Evolutionary conservation across 1,140 invertebrate genomes (phyloP).

Genomic region (Drosophila nigrodunni): DNA sequence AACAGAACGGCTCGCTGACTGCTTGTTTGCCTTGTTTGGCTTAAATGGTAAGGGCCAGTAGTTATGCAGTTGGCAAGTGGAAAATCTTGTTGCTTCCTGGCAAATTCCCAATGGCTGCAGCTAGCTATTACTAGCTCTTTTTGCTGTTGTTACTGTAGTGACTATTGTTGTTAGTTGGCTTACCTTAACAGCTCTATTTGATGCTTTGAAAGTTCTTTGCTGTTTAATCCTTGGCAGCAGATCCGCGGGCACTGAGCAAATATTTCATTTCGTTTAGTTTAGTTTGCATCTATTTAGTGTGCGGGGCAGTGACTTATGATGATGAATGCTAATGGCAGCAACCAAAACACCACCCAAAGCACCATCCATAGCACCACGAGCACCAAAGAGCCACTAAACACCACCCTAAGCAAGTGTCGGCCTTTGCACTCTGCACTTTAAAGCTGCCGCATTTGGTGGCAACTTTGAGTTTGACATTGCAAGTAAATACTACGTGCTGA

Average conservation of each 20-base stretch:
- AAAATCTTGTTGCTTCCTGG: slow-evolving; percentile 65
- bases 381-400: neutral
- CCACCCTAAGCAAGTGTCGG: slow-evolving; percentile 5
- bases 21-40: neutral
- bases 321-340: slow-evolving; percentile 78
- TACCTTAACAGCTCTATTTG: slow-evolving; percentile 61
- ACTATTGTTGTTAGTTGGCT: slow-evolving; percentile 20
- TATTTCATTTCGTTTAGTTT: slow-evolving; percentile 73
- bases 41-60: slow-evolving; percentile 8
- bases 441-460: slow-evolving; percentile 32
- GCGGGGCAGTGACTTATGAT: slow-evolving; percentile 82
- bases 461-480: slow-evolving; percentile 5
- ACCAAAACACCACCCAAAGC: neutral
- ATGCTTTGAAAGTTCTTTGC: slow-evolving; percentile 44
- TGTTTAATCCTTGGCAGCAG: slow-evolving; percentile 61
- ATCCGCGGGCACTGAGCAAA: slow-evolving; percentile 52
- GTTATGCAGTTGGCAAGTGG: slow-evolving; percentile 53
- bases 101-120: slow-evolving; percentile 43
- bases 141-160: neutral
- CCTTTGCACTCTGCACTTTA: slow-evolving; percentile 61
- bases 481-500: slow-evolving; percentile 60
- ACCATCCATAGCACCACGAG: neutral
- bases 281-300: slow-evolving; percentile 41
- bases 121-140: neutral
- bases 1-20: slow-evolving; percentile 3